Conservation (phyloP, 1,140 invertebrate species). For the Cydia fagiglandana region DNA sequence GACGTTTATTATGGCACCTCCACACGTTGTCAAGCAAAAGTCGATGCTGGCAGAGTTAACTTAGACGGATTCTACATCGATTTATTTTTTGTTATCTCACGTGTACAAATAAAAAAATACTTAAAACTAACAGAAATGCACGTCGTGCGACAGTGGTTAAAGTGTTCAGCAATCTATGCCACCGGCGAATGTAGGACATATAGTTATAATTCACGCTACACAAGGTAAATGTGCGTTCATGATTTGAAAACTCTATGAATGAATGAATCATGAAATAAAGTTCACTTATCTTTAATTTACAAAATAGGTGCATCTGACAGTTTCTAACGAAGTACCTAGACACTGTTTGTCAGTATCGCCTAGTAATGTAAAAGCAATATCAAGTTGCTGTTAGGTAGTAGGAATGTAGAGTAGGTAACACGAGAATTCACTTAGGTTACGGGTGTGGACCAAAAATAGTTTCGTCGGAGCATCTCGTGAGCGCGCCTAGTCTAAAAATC, state of each 20-base stretch:
- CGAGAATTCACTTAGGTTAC: slow-evolving; percentile 45
- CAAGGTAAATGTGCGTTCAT: slow-evolving; percentile 29
- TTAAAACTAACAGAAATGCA: neutral
- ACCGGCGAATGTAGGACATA: slow-evolving; percentile 25
- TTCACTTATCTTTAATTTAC: slow-evolving; percentile 1
- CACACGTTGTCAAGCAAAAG: too few species aligned
- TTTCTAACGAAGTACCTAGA: neutral
- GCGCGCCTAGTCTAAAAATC: slow-evolving; percentile 59
- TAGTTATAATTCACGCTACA: slow-evolving; percentile 25
- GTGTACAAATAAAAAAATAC: neutral
- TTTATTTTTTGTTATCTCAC: neutral
- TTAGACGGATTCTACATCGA: too few species aligned
- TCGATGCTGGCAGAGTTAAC: too few species aligned
- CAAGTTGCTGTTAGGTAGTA: slow-evolving; percentile 3
- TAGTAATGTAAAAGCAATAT: neutral
- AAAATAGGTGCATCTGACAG: neutral
- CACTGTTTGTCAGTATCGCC: neutral
- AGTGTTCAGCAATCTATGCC: slow-evolving; percentile 13
- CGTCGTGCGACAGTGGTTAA: neutral
- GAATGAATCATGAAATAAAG: slow-evolving; percentile 9
- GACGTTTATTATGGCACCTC: too few species aligned
- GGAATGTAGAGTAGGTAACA: slow-evolving; percentile 49
- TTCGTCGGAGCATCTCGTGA: slow-evolving; percentile 59
- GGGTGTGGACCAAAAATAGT: slow-evolving; percentile 70
- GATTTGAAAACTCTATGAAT: slow-evolving; percentile 25